Evolutionary conservation across 2,797 vertebrate species (phyloP), one percentile per base, ranked within the genome.

Genomic region (Poecilia picta): DNA sequence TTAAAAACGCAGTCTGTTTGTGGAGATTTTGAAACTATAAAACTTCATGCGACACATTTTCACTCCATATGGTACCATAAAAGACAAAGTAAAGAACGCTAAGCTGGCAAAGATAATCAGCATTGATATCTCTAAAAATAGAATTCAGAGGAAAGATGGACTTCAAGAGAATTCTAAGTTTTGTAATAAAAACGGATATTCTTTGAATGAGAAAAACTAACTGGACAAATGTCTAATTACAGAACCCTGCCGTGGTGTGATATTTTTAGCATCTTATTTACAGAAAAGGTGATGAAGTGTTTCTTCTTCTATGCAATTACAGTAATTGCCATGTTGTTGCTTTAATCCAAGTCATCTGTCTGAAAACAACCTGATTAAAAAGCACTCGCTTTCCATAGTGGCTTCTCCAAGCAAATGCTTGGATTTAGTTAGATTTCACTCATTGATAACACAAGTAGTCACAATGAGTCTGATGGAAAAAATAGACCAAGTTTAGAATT

Each of bases 301-400:
- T 77, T 75, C 45, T 73, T 80, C 83, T 88, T 82, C 74, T 75
- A 88, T 62, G 73, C 78, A 89, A 84, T 90, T 85, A 87, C 31
- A 72, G 62, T 73, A 83, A 88, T 80, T 88, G 83, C 90, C 47
- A 76, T 43, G 76, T 76, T 13, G 53, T 20, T 71, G 78, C 81
- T 90, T 89, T 83, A 83, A 86, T 90, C 77, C 70, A 75, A 75
- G 84, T 57, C 83, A 83, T 74, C 75, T 75, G 72, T n/a, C 68
- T 83, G 79, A 90, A 90, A 85, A 88, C 68, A 83, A 41, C 49
- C 82, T 86, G 88, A 89, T 88, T 81, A 85, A 86, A 86, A 91
- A 81, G 39, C 73, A 31, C 80, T 83, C 1, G 0, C 74, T 77
- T 86, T 77, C 49, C 6, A 39, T 72, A 39, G 47, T 51, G 57